phyloP scores from a whole-genome alignment of 2,888 invertebrate genomes.

The Apamea epomidion region DNA sequence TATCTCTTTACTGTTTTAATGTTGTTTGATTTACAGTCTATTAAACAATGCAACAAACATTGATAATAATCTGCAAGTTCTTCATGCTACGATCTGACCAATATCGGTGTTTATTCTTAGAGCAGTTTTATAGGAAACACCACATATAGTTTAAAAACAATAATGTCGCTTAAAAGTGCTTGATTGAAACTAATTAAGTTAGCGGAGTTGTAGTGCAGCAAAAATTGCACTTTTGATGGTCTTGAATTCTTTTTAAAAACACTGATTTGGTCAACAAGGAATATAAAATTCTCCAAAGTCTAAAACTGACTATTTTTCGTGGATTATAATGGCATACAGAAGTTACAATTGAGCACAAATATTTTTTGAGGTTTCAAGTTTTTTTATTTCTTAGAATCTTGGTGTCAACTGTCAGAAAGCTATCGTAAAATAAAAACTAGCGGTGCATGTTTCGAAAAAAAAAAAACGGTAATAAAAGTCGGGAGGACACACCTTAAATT shows the following conservation, averaged over 20 bases:
- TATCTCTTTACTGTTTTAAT: constrained; percentile 30
- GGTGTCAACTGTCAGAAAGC: neutral
- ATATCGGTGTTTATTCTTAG: neutral
- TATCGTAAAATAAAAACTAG: neutral
- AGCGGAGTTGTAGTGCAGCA: neutral
- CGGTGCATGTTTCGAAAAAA: neutral
- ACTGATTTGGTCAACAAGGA: neutral
- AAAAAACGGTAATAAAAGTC: neutral
- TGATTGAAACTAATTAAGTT: too few relatives aligned
- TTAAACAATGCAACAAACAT: neutral
- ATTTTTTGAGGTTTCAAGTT: neutral
- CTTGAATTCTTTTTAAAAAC: neutral
- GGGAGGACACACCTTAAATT: neutral
- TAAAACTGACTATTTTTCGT: neutral
- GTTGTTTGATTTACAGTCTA: constrained; percentile 26
- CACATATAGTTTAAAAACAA: too few relatives aligned
- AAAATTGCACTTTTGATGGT: neutral
- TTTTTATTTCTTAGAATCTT: neutral
- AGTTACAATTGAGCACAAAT: neutral
- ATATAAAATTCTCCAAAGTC: neutral
- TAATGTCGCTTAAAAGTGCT: too few relatives aligned
- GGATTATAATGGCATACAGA: neutral
- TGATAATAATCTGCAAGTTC: neutral
- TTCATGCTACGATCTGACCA: too few relatives aligned
- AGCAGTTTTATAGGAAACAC: neutral